phyloP scores from a whole-genome alignment of 2,113 vertebrate species.

The Rynchops niger region DNA sequence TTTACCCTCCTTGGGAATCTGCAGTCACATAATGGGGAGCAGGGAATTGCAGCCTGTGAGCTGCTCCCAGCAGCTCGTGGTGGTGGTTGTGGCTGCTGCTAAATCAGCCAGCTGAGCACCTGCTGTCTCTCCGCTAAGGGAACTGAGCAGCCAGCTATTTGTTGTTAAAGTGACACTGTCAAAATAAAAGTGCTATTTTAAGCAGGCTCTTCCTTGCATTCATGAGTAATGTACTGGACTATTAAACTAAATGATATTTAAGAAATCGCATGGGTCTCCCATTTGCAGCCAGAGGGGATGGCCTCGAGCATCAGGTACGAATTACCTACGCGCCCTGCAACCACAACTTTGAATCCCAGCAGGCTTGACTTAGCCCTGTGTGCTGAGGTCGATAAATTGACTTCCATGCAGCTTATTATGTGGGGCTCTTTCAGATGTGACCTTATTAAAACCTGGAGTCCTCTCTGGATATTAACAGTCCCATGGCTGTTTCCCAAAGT shows the following conservation, averaged over 20 bases:
- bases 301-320: slow-evolving; percentile 38
- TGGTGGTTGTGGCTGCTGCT: slow-evolving; percentile 40
- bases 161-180: slow-evolving; percentile 30
- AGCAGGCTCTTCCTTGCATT: neutral
- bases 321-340: slow-evolving; percentile 9
- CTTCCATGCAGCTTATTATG: slow-evolving; percentile 52
- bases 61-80: slow-evolving; percentile 49
- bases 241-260: neutral
- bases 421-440: slow-evolving; percentile 49
- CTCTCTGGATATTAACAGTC: neutral
- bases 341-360: slow-evolving; percentile 33
- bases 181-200: neutral
- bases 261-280: neutral
- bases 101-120: slow-evolving; percentile 66
- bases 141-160: slow-evolving; percentile 29
- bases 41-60: slow-evolving; percentile 63
- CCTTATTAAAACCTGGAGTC: slow-evolving; percentile 52
- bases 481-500: neutral
- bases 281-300: slow-evolving; percentile 18
- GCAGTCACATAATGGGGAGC: slow-evolving; percentile 22
- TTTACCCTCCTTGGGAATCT: slow-evolving; percentile 53
- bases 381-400: slow-evolving; percentile 45
- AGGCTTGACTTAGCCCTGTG: neutral
- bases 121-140: slow-evolving; percentile 45
- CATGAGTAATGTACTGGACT: neutral